A percentile compares a stretch with the other conserved stretches of the same genome.
Conservation (phyloP, 2,797 vertebrate species). For the Capromys pilorides region DNA sequence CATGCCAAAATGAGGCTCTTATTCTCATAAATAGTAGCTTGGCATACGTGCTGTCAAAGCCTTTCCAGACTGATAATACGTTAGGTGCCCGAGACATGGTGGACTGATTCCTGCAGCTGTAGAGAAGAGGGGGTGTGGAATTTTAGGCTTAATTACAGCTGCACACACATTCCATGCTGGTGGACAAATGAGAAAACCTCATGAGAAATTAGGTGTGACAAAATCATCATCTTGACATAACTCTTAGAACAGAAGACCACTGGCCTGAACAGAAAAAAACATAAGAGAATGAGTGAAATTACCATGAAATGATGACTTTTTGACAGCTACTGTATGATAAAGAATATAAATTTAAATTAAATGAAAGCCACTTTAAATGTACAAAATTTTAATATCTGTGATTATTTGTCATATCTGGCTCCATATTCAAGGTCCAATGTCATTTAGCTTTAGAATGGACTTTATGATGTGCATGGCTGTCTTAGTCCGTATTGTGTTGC, state of each 20-base stretch:
- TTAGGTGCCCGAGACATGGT: not conserved
- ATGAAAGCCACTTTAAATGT: conserved; percentile 51
- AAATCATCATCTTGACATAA: conserved; percentile 33
- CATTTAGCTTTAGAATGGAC: not conserved
- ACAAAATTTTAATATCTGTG: conserved; percentile 48
- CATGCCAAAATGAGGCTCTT: conserved; percentile 60
- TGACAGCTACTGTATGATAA: not conserved
- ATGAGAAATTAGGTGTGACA: not conserved
- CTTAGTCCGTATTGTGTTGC: not conserved
- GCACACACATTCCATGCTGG: not conserved
- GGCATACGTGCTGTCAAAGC: conserved; percentile 29
- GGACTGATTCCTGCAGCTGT: conserved; percentile 54
- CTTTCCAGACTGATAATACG: conserved; percentile 56
- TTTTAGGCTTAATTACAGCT: conserved; percentile 15
- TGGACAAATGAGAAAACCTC: conserved; percentile 11
- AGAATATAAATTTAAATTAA: conserved; percentile 36
- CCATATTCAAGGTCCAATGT: conserved; percentile 13
- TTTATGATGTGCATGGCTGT: not conserved
- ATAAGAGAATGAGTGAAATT: not conserved
- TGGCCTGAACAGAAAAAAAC: not conserved
- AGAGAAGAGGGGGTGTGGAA: not conserved
- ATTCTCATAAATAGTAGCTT: conserved; percentile 39
- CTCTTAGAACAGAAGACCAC: not conserved
- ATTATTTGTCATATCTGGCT: not conserved
- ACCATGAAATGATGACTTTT: conserved; percentile 23